These are phyloP conservation scores for Cataglyphis albicans DNA, from an alignment of 2,888 invertebrate genomes.

Conservation along the genomic window DNA sequence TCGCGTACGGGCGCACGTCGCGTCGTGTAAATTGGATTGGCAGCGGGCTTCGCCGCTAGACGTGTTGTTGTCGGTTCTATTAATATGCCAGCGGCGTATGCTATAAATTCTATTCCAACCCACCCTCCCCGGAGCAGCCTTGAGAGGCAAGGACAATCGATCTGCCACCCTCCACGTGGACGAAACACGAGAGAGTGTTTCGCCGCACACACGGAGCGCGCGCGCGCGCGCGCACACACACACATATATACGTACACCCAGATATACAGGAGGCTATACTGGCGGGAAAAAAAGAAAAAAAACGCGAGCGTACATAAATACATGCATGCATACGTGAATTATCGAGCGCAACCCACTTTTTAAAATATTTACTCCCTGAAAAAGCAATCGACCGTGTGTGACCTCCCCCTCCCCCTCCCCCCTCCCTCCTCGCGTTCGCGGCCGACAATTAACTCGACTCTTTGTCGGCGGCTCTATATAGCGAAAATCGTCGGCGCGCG, in stretches of 20 bases:
- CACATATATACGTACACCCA: background rate
- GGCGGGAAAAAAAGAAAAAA: background rate
- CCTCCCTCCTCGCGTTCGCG: background rate
- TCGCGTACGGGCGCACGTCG: constrained; percentile 56
- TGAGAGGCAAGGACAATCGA: constrained; percentile 81
- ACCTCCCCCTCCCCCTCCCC: too few relatives aligned
- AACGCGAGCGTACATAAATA: constrained; percentile 1
- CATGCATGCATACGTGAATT: constrained; percentile 13
- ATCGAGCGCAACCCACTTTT: constrained; percentile 37
- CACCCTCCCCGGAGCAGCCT: constrained; percentile 62
- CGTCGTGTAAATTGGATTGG: constrained; percentile 65
- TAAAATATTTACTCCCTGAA: constrained; percentile 64
- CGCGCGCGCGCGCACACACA: background rate
- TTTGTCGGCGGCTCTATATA: constrained; percentile 6
- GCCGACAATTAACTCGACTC: constrained; percentile 44
- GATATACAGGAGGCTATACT: background rate
- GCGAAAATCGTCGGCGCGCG: constrained; percentile 36
- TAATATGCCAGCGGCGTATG: constrained; percentile 74
- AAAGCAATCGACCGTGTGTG: constrained; percentile 41
- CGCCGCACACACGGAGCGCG: background rate
- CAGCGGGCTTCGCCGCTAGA: constrained; percentile 57
- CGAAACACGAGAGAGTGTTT: constrained; percentile 40
- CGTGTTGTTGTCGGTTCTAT: constrained; percentile 71
- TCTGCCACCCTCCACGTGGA: constrained; percentile 71
- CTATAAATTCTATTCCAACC: constrained; percentile 76